Evolutionary conservation across 2,797 vertebrate genomes (phyloP).

Genomic region (Poecilia velifera): DNA sequence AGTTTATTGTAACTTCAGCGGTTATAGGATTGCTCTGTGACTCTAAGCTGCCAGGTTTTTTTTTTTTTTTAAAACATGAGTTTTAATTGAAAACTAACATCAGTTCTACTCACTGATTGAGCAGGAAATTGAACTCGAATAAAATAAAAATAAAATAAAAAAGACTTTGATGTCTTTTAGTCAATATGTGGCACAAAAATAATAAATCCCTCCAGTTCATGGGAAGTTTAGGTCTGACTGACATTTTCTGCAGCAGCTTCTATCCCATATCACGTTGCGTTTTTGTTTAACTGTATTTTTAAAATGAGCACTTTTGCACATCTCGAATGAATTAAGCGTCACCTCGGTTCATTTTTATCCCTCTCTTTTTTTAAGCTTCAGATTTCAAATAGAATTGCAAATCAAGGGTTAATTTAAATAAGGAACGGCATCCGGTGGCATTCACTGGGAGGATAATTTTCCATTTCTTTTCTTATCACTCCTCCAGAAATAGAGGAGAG

Average conservation of each 20-base stretch:
- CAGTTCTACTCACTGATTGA: neutral
- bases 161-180: neutral
- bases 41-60: too few relatives aligned
- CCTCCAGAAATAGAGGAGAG: constrained; percentile 46
- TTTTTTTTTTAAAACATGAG: too few relatives aligned
- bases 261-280: neutral
- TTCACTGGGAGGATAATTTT: constrained; percentile 44
- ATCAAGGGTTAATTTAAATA: constrained; percentile 55
- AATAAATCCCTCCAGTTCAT: neutral
- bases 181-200: neutral
- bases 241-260: neutral
- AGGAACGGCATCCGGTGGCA: constrained; percentile 23
- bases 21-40: neutral
- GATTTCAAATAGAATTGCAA: constrained; percentile 49
- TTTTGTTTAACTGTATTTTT: neutral
- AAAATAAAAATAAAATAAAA: too few relatives aligned
- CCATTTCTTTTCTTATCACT: constrained; percentile 49
- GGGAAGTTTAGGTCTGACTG: neutral
- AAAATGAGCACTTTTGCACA: neutral
- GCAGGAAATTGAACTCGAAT: neutral
- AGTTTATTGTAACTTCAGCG: neutral
- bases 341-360: constrained; percentile 11
- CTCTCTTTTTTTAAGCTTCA: constrained; percentile 22
- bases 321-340: constrained; percentile 1
- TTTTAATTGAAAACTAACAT: neutral